phyloP scores from a whole-genome alignment of 2,113 vertebrate genomes.

The Zosterops lateralis region DNA sequence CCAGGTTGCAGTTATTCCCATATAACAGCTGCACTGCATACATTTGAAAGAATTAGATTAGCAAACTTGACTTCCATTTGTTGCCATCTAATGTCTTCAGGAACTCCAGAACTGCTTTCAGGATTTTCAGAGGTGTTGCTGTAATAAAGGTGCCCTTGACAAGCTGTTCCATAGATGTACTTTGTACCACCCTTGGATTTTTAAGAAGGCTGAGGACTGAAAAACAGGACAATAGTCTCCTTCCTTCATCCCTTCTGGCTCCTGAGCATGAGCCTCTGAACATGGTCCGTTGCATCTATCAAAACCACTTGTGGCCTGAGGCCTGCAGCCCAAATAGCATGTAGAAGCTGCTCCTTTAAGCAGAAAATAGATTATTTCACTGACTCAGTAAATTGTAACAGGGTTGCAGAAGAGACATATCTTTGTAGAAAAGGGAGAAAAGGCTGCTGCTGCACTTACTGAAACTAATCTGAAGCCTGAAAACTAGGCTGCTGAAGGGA shows the following conservation, averaged over 20 bases:
- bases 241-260: background rate
- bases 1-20: background rate
- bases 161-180: background rate
- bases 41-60: background rate
- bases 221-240: background rate
- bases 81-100: background rate
- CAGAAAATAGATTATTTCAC: background rate
- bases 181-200: background rate
- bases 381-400: background rate
- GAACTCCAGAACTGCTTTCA: background rate
- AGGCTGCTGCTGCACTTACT: background rate
- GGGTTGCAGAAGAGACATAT: background rate
- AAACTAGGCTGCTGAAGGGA: background rate
- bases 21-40: accelerated
- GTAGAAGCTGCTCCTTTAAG: background rate
- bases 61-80: background rate
- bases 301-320: background rate
- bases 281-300: background rate
- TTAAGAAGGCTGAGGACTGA: background rate
- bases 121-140: background rate
- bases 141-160: background rate
- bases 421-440: background rate
- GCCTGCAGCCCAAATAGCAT: background rate
- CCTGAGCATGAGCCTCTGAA: background rate
- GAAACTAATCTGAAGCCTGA: background rate